Percentiles rank a stretch among this genome's conserved stretches.
These are phyloP conservation scores for Harpalus rubripes DNA, from an alignment of 2,888 invertebrate genomes.

Conservation along the genomic window DNA sequence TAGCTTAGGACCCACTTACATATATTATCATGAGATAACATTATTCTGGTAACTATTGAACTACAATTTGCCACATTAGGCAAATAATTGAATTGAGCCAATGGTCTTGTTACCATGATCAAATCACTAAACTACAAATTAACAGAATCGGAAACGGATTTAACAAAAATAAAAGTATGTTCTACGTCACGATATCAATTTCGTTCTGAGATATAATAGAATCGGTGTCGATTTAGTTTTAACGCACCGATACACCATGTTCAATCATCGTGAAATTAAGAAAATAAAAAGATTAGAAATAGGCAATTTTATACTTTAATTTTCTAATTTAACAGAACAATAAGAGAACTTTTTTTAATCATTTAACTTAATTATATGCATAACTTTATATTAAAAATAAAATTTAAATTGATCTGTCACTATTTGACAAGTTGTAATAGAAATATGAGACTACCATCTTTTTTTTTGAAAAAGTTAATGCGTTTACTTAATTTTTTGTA, in stretches of 20 bases:
- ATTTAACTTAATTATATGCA: background rate
- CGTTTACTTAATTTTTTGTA: no score
- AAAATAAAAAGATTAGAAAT: slow-evolving; percentile 2
- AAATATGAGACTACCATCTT: no score
- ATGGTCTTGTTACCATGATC: background rate
- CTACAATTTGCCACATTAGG: background rate
- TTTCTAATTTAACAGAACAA: background rate
- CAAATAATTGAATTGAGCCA: background rate
- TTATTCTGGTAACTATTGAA: background rate
- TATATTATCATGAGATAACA: no score
- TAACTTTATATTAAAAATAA: background rate
- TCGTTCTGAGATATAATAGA: background rate
- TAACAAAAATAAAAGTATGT: background rate
- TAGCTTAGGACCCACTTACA: no score
- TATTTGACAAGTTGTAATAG: background rate
- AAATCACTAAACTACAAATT: background rate
- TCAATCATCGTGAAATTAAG: background rate
- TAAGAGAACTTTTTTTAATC: background rate
- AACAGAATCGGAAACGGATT: background rate
- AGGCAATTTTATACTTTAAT: slow-evolving; percentile 3
- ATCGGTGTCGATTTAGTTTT: background rate
- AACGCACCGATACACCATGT: background rate
- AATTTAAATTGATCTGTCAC: background rate
- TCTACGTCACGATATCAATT: background rate
- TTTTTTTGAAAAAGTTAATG: no score